Evolutionary conservation across 1,140 invertebrate genomes (phyloP).

Genomic region (Phortica variegata): DNA sequence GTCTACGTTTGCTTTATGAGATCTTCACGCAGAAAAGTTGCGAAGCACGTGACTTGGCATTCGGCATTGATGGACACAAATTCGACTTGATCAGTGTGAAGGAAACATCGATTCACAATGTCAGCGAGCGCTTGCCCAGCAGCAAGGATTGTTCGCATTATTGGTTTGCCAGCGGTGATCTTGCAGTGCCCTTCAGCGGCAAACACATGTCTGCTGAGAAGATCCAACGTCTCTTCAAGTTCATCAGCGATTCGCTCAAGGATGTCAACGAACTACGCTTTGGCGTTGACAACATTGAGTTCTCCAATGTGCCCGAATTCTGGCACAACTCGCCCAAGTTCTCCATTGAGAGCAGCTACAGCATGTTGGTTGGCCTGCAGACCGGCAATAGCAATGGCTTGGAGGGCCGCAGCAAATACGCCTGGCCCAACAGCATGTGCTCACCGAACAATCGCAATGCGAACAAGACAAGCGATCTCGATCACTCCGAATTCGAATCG

Average conservation of each 20-base stretch:
- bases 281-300: constrained; percentile 44
- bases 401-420: constrained; percentile 45
- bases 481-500: constrained; percentile 42
- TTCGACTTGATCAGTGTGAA: constrained; percentile 11
- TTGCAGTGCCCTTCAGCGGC: constrained; percentile 45
- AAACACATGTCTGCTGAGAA: constrained; percentile 31
- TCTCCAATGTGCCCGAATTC: constrained; percentile 38
- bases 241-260: constrained; percentile 21
- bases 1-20: constrained; percentile 37
- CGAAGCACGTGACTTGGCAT: constrained; percentile 38
- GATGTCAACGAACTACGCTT: constrained; percentile 26
- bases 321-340: constrained; percentile 34
- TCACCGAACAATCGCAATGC: constrained; percentile 6
- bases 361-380: constrained; percentile 49
- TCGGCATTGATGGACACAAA: constrained; percentile 46
- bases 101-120: background rate
- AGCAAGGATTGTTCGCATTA: constrained; percentile 41
- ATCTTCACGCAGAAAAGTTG: constrained; percentile 46
- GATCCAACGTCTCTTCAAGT: constrained; percentile 36
- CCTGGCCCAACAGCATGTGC: constrained; percentile 36
- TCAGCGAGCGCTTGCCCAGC: constrained; percentile 27
- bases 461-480: constrained; percentile 45
- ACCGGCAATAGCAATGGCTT: constrained; percentile 40
- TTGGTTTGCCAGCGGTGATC: constrained; percentile 47
- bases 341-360: constrained; percentile 50